Conservation (phyloP, 2,113 vertebrate species). For the Scalopus aquaticus region DNA sequence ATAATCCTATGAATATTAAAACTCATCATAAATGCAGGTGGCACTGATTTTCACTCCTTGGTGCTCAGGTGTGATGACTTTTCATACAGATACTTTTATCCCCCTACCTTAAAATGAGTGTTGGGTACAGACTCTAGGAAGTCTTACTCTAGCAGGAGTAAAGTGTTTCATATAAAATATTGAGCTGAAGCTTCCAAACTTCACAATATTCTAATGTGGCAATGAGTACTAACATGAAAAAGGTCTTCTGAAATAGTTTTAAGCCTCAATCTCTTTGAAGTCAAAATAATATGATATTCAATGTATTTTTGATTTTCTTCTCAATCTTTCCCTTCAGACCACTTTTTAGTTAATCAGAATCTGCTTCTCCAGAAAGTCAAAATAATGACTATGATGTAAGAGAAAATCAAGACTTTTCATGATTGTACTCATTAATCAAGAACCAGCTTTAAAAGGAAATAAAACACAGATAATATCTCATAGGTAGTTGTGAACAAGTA, state of each 20-base stretch:
- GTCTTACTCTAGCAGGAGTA: background rate
- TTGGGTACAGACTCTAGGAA: background rate
- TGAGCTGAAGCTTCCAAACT: conserved; percentile 7
- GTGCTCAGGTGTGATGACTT: conserved; percentile 5
- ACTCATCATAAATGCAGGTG: background rate
- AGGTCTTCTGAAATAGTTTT: background rate
- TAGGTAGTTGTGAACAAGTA: background rate
- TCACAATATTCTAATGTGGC: background rate
- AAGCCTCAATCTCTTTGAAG: background rate
- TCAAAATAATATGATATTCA: background rate
- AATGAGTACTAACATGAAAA: background rate
- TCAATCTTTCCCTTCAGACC: background rate
- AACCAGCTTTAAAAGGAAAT: background rate
- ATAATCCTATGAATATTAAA: background rate
- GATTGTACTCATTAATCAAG: conserved; percentile 37
- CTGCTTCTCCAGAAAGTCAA: conserved; percentile 8
- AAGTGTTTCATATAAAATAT: background rate
- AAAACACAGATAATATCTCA: background rate
- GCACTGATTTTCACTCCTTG: background rate
- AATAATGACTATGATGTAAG: background rate
- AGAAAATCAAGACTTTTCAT: background rate
- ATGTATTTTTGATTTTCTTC: background rate
- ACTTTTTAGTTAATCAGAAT: background rate
- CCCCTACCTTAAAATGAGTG: background rate
- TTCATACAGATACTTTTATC: conserved; percentile 4